Base-by-base conservation (phyloP, 2,888 invertebrate genomes). In the Andrena bicolor region DNA sequence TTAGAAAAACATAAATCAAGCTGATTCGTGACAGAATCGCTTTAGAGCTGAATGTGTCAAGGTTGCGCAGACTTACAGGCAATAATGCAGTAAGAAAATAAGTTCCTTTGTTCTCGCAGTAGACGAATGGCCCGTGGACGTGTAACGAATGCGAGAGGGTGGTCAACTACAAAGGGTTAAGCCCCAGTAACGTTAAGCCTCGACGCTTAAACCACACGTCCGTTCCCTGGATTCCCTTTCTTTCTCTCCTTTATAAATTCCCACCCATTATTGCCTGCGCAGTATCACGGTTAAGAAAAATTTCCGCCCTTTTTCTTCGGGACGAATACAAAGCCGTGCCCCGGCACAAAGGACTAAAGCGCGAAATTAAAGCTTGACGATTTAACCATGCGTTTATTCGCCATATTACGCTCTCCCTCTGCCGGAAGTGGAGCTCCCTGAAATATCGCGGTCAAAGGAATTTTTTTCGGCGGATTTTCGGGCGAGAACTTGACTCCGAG, bases 221-320 rank as follows among this genome's bases (percentile, higher is more conserved):
- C 75, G 56, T 49, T 20, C 64, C 61, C 20, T n/a, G 23, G 41
- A 23, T 26, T 60, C 66, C 70, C 56, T 76, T 82, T 82, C 76
- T 82, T 76, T 63, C 53, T 23, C 20, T 13, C 61, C 60, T 76
- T 82, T 82, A 82, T 82, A 82, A 82, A 82, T 82, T 82, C 70
- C 82, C 35, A 4, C 23, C 82, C 76, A 82, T 82, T 82, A 82
- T 82, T 68, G 75, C 66, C 53, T 65, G 58, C 53, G 56, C 51
- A 76, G 76, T 82, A 82, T 82, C 82, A 70, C 83, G 76, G n/a
- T 76, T 72, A 82, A 82, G 82, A 82, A 82, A 82, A 76, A 82
- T 82, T 82, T 60, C 76, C 69, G 48, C 65, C 49, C 60, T 82
- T 82, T 82, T 71, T 82, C 82, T 65, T 61, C 70, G 8, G 60